Conservation (phyloP, 2,113 vertebrate species). For the Cariama cristata region DNA sequence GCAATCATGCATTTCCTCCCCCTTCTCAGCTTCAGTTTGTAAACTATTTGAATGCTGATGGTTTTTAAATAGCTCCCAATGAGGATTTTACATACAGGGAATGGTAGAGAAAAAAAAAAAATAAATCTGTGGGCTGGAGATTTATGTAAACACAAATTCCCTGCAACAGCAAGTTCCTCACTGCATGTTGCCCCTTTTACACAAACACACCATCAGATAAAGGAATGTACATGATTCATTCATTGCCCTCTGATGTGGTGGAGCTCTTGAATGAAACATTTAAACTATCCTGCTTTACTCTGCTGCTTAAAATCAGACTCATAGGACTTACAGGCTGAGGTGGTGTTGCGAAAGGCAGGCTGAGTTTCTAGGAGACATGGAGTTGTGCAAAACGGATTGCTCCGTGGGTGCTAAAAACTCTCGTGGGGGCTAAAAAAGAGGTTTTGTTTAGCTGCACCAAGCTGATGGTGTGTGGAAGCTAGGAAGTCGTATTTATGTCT, state of each 20-base stretch:
- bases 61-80: conserved; percentile 60
- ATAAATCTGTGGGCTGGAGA: conserved; percentile 27
- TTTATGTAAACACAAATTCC: conserved; percentile 44
- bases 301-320: not conserved
- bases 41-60: conserved; percentile 29
- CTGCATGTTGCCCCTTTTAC: conserved; percentile 34
- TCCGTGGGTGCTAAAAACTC: not conserved
- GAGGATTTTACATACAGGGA: conserved; percentile 20
- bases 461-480: not conserved
- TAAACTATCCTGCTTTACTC: not conserved
- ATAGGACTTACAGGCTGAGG: not conserved
- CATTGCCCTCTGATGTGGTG: conserved; percentile 34
- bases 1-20: not conserved
- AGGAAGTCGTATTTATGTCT: not conserved
- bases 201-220: conserved; percentile 62
- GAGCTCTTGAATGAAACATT: not conserved
- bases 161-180: not conserved
- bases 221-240: conserved; percentile 55
- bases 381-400: not conserved
- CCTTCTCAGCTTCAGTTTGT: not conserved
- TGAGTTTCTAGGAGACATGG: not conserved
- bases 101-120: not conserved
- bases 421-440: not conserved
- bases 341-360: not conserved
- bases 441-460: not conserved